Evolutionary conservation across 2,797 vertebrate species (phyloP), one percentile per base, ranked within the genome.

Genomic region (Miopithecus talapoin): DNA sequence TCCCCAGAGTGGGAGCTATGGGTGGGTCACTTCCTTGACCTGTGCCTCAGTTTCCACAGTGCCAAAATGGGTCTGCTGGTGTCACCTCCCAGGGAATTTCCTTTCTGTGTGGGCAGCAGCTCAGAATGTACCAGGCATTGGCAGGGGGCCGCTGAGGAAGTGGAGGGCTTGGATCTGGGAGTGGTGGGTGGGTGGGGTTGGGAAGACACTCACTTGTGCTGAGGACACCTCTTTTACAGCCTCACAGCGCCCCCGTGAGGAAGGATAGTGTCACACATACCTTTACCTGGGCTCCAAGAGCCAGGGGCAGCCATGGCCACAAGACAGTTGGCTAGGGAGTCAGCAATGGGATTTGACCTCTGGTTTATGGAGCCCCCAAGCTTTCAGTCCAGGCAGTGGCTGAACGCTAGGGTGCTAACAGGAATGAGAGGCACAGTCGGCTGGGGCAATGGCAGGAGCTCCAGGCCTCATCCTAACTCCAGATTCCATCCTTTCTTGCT

Each of bases 241-340:
- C 50, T n/a, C 26, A 1, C 11, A 14, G 17, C 3, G 2, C 33
- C 30, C 2, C 26, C 1, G 28, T 19, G 30, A 88, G 83, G 79
- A 72, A 43, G 48, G 70, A 22, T 2, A 39, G 4, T 1, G 1
- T n/a, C 9, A 2, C 2, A 48, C n/a, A 2, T 1, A 53, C 21
- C 12, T 1, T 36, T 26, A 6, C 57, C 4, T 2, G 72, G 46
- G 75, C 53, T 36, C 36, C 1, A 1, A 43, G 21, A 78, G 36
- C 43, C 30, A 53, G 70, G 79, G 48, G 2, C 46, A 2, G n/a
- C 46, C 2, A 0, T 8, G 28, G 46, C 33, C 39, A 28, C 14
- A 1, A 0, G 14, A 41, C 74, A 0, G 0, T 39, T 85, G 59
- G 39, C 36, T 1, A 1, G 59, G 36, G 36, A 36, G 4, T 48